Percentiles rank a stretch among this genome's conserved stretches.
Conservation (phyloP, 2,888 invertebrate species). For the Drosophila mayaguana region DNA sequence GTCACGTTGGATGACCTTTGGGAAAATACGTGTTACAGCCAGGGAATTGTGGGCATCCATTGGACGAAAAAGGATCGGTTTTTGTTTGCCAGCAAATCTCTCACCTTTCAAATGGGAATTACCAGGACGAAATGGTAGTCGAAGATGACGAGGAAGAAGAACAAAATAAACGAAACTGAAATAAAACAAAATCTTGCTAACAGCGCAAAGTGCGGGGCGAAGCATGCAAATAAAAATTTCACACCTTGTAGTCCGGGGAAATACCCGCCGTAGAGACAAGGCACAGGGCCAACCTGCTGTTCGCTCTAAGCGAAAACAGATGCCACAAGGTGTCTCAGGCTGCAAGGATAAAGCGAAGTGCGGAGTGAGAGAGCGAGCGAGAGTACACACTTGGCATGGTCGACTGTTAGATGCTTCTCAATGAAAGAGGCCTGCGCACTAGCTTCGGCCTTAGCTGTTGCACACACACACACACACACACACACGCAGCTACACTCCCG, state of each 20-base stretch:
- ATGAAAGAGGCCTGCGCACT: constrained; percentile 45
- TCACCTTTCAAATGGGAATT: constrained; percentile 78
- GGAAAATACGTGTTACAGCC: constrained; percentile 71
- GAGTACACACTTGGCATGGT: constrained; percentile 10
- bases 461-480: constrained; percentile 5
- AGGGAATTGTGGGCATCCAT: constrained; percentile 43
- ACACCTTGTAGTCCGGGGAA: constrained; percentile 73
- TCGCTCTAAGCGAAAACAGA: constrained; percentile 26
- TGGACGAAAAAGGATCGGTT: constrained; percentile 26
- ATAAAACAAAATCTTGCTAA: background rate
- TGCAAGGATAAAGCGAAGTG: constrained; percentile 8
- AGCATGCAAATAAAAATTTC: constrained; percentile 81
- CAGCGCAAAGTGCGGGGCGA: constrained; percentile 21
- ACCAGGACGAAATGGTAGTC: constrained; percentile 39
- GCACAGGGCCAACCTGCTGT: constrained; percentile 35
- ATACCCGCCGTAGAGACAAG: constrained; percentile 43
- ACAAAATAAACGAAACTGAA: background rate
- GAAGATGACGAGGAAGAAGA: background rate
- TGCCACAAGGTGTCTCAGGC: constrained; percentile 11
- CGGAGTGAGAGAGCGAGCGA: constrained; percentile 1
- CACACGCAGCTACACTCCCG: background rate
- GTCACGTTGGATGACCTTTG: constrained; percentile 71
- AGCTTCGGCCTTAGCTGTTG: background rate
- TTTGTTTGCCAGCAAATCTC: constrained; percentile 46
- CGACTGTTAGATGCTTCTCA: constrained; percentile 51